phyloP scores from a whole-genome alignment of 2,113 vertebrate species.

The Aptenodytes patagonicus region DNA sequence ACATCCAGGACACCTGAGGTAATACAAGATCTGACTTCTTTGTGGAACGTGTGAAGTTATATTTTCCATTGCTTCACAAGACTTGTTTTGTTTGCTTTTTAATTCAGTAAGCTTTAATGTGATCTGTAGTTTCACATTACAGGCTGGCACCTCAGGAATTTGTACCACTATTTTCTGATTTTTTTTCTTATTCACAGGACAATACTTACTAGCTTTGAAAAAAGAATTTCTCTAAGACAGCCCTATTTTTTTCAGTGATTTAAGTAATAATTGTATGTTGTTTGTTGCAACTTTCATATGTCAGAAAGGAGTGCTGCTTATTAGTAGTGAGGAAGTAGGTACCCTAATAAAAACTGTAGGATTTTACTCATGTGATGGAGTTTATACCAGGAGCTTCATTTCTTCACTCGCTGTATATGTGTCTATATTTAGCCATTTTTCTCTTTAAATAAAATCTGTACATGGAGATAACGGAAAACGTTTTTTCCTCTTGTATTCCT shows the following conservation, averaged over 20 bases:
- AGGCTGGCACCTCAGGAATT: constrained; percentile 6
- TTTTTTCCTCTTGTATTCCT: background rate
- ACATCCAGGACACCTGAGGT: constrained; percentile 69
- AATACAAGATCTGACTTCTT: constrained; percentile 64
- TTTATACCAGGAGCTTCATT: background rate
- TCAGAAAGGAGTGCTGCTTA: background rate
- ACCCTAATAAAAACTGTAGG: background rate
- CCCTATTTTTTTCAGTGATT: background rate
- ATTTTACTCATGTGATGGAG: background rate
- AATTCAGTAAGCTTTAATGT: constrained; percentile 44
- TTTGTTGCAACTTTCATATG: background rate
- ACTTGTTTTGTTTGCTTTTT: constrained; percentile 71
- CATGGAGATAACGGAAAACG: background rate
- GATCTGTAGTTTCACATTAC: background rate
- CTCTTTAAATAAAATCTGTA: background rate
- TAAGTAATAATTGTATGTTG: background rate
- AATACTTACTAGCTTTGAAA: background rate
- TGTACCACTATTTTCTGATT: background rate
- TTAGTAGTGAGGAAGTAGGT: background rate
- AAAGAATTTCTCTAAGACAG: background rate
- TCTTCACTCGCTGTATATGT: background rate
- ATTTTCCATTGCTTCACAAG: constrained; percentile 67
- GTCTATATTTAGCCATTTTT: background rate
- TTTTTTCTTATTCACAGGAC: background rate
- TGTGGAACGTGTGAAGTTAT: constrained; percentile 63